A percentile compares a stretch with the other conserved stretches of the same genome.
Evolutionary conservation across 2,888 invertebrate species (phyloP).

Genomic region (Ormyrus rosae): DNA sequence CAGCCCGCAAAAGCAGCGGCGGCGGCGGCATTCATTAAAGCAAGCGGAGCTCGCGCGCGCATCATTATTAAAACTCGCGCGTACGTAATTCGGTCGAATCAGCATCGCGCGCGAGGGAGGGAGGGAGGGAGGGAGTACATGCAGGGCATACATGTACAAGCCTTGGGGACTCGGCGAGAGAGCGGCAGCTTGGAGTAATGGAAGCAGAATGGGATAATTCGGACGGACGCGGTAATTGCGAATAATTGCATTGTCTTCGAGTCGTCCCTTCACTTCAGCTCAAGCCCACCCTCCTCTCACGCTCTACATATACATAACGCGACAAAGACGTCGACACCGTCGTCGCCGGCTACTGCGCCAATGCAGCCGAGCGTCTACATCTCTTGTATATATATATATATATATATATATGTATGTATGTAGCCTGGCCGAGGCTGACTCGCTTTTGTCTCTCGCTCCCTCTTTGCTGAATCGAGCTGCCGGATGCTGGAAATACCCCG

Average conservation of each 20-base stretch:
- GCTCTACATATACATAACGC: background rate
- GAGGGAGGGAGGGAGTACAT: background rate
- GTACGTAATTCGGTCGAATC: background rate
- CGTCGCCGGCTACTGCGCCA: conserved; percentile 2
- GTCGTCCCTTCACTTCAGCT: conserved; percentile 45
- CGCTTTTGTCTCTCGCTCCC: conserved; percentile 20
- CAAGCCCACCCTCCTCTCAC: too few relatives aligned
- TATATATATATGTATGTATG: background rate
- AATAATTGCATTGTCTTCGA: conserved; percentile 76
- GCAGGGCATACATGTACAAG: background rate
- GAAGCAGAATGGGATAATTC: conserved; percentile 73
- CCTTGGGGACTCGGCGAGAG: background rate
- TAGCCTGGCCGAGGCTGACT: background rate
- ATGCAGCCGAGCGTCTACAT: background rate
- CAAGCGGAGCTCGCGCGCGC: too few relatives aligned
- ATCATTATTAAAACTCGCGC: too few relatives aligned
- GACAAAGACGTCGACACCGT: conserved; percentile 41
- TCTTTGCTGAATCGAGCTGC: conserved; percentile 14
- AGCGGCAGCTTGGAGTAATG: conserved; percentile 36
- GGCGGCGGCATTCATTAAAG: too few relatives aligned
- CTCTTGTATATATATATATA: background rate
- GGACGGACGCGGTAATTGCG: conserved; percentile 74
- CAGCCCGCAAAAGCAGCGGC: too few relatives aligned
- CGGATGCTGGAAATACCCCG: conserved; percentile 64
- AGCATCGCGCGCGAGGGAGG: background rate